Base-by-base conservation (phyloP, 1,140 invertebrate species). In the Drosophila repleta region DNA sequence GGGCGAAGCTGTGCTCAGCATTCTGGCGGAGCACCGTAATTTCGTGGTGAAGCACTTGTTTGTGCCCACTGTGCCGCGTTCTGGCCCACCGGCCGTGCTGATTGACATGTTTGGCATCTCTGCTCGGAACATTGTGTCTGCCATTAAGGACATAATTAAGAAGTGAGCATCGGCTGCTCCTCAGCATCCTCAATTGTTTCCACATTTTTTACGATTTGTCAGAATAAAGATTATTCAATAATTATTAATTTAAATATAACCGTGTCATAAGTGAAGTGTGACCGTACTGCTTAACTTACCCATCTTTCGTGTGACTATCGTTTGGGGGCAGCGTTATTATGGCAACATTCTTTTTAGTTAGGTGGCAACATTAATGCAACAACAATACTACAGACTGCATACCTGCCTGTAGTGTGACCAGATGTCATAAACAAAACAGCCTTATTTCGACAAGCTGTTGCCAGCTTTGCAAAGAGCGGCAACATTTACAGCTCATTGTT, bases 1-100 rank as follows among this genome's bases (percentile, higher is more conserved):
- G 52, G 99, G 99, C 66, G 98, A 99, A 90, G 98, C 98, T 56
- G 98, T 99, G 10, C 89, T 95, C 18, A 94, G 95, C 13, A 98
- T 96, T 11, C 93, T 99, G 49, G 94, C 96, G 18, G 91, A 94
- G 66, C 94, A 96, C 80, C 93, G 93, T 13, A 94, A 96, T 83
- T 94, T 97, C 39, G 91, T 95, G n/a, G 94, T 99, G 4, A 96
- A 96, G 76, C 96, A 96, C 83, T 89, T 99, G 35, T 97, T 94
- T 68, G 97, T 99, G n/a, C 92, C 92, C 6, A 94, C 94, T 49
- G 93, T 99, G 32, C 98, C 99, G 11, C 95, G 98, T 51, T 99
- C 98, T 61, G 99, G 98, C 4, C 96, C 97, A 60, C 94, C 97
- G 7, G 93, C 93, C 41, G 96, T 95, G 4, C 94, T 99, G 20